Evolutionary conservation across 1,140 invertebrate species (phyloP).

Genomic region (Samia ricini): DNA sequence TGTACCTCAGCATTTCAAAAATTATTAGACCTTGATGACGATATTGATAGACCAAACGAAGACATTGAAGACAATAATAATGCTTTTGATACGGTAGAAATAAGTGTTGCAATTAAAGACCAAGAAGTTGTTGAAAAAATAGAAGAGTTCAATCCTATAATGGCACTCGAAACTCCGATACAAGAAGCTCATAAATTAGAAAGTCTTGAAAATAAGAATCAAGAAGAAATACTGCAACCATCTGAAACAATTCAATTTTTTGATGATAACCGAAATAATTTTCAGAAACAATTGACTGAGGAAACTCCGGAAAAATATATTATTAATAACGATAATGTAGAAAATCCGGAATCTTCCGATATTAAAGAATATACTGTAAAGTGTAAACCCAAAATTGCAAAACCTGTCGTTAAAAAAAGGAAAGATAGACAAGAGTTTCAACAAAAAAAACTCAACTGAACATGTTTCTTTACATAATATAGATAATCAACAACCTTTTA

Average conservation of each 20-base stretch:
- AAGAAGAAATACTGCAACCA: too few species aligned
- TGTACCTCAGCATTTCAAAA: slow-evolving; percentile 55
- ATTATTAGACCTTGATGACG: slow-evolving; percentile 22
- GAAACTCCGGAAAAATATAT: too few species aligned
- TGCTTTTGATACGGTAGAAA: slow-evolving; percentile 5
- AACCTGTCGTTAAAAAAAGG: slow-evolving; percentile 56
- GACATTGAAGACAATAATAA: slow-evolving; percentile 11
- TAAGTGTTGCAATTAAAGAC: neutral
- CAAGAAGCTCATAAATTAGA: too few species aligned
- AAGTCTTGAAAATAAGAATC: too few species aligned
- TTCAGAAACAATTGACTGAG: too few species aligned
- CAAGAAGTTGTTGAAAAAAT: slow-evolving; percentile 3
- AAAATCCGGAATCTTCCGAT: neutral
- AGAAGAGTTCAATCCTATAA: neutral
- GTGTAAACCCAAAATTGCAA: slow-evolving; percentile 54
- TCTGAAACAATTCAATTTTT: too few species aligned
- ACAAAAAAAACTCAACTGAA: neutral
- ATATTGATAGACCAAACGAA: slow-evolving; percentile 14
- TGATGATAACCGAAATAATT: too few species aligned
- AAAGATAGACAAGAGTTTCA: slow-evolving; percentile 32
- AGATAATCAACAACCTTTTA: neutral
- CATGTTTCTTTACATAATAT: slow-evolving; percentile 1
- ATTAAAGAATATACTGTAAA: slow-evolving; percentile 22
- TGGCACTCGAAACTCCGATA: too few species aligned
- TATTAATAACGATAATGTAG: too few species aligned